Base-by-base conservation (phyloP, 2,113 vertebrate genomes). In the Oostethus manadensis region DNA sequence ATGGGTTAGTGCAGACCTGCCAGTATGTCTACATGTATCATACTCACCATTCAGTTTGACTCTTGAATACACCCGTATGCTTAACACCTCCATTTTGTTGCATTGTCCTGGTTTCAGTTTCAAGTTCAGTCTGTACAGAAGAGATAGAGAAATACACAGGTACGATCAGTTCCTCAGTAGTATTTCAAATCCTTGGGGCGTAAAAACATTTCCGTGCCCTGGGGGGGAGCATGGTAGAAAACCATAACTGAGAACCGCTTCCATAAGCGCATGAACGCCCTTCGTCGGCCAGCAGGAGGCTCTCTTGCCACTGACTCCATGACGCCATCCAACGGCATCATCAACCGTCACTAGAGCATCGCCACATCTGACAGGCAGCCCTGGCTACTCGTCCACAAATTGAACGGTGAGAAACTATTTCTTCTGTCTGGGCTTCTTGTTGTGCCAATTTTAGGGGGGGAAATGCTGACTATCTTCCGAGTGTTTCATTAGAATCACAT, bases 371-470 rank as follows among this genome's bases (percentile, higher is more conserved):
- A 70, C 82, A 68, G 70, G 57, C 66, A 73, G 74, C 72, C 68
- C 50, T 56, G 63, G 45, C 68, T 60, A 3, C 22, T 55, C 66
- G 21, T 65, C 74, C 66, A 50, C 63, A 62, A 50, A 54, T 77
- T 53, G 44, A 40, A 77, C 74, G 86, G 84, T 87, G 84, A 84
- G 81, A 73, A 51, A 54, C 68, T 59, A 56, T 77, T 58, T 44
- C 43, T 23, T 8, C 66, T 71, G 64, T 35, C 44, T 47, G 9
- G 1, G 5, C 4, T 50, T 14, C 5, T 48, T 13, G 16, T 66
- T 43, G 17, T 48, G 44, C 22, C 7, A 10, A 1, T 51, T 22
- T 4, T 17, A 4, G 48, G 18, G 9, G 49, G 62, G 4, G 13
- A 18, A 29, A 42, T 10, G 11, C n/a, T 49, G 2, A 21, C 38